Percentiles rank a stretch among this genome's conserved stretches.
Evolutionary conservation across 1,140 invertebrate genomes (phyloP).

Genomic region (Akabosia matsudoensis): DNA sequence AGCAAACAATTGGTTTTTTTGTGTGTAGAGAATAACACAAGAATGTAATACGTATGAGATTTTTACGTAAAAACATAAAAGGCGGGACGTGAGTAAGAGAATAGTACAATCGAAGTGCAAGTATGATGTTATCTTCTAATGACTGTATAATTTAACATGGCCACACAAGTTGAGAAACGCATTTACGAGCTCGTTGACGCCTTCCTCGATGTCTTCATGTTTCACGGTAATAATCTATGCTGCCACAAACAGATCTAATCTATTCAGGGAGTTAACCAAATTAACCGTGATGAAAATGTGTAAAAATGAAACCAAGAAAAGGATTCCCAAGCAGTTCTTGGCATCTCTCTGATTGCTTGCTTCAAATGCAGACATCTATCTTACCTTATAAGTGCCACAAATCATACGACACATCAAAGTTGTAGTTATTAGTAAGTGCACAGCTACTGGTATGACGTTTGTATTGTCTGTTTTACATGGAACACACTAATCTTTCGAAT

Average conservation of each 20-base stretch:
- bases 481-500: too few relatives aligned
- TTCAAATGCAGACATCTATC: too few relatives aligned
- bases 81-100: not conserved
- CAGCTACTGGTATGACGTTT: too few relatives aligned
- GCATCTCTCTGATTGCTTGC: too few relatives aligned
- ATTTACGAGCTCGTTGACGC: constrained; percentile 20
- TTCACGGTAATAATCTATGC: not conserved
- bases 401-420: not conserved
- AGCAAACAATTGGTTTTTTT: too few relatives aligned
- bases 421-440: too few relatives aligned
- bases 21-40: too few relatives aligned
- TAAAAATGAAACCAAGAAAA: not conserved
- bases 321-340: not conserved
- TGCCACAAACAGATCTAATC: too few relatives aligned
- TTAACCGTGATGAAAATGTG: not conserved
- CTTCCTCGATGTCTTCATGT: not conserved
- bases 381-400: not conserved
- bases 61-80: not conserved
- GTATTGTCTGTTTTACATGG: too few relatives aligned
- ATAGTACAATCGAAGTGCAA: constrained; percentile 1
- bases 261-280: constrained; percentile 5
- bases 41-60: not conserved
- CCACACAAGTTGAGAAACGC: constrained; percentile 11
- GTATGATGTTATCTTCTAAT: constrained; percentile 6
- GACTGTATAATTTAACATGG: constrained; percentile 15